Evolutionary conservation across 2,797 vertebrate genomes (phyloP), one percentile per base, ranked within the genome.

Genomic region (Ambastaia sidthimunki): DNA sequence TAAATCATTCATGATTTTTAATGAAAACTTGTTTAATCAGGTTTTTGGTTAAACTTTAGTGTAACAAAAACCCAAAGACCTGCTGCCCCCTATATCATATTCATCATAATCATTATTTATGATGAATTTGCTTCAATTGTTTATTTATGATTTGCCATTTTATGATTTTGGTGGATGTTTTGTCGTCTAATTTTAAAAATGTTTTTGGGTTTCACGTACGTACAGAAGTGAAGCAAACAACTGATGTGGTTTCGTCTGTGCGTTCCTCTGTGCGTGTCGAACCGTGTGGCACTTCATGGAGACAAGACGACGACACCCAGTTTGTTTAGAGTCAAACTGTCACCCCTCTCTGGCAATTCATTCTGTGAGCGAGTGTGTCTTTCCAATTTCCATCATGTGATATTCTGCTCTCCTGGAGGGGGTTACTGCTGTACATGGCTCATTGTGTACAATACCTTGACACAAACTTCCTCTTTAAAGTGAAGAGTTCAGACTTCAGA

Each of bases 401-500:
- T 86, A 84, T 54, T 87, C 85, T 87, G 86, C 86, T 85, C 89
- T 88, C 88, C 86, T 71, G 87, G 77, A 74, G 77, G 84, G 79
- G 10, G 19, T n/a, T 65, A 85, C 87, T 81, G 77, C 44, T 85
- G 82, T 76, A 87, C 87, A 82, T 85, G 82, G 79, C 89, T 88
- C 88, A 90, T 90, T 89, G 88, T 89, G 86, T 87, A 82, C 90
- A 88, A 89, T 89, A 84, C 91, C 87, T 86, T 90, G 90, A 90
- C 89, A 90, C 89, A 91, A 92, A 92, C 91, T 92, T 91, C 82
- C 84, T 69, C 90, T 90, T 89, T 91, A 89, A 87, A 88, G 88
- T 88, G 86, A 85, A 79, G 84, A 78, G 84, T 89, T 87, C 89
- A 88, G 91, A 92, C 91, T 92, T 93, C 92, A 92, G 92, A 93